Conservation (phyloP, 1,140 invertebrate species). For the Temnothorax longispinosus region DNA sequence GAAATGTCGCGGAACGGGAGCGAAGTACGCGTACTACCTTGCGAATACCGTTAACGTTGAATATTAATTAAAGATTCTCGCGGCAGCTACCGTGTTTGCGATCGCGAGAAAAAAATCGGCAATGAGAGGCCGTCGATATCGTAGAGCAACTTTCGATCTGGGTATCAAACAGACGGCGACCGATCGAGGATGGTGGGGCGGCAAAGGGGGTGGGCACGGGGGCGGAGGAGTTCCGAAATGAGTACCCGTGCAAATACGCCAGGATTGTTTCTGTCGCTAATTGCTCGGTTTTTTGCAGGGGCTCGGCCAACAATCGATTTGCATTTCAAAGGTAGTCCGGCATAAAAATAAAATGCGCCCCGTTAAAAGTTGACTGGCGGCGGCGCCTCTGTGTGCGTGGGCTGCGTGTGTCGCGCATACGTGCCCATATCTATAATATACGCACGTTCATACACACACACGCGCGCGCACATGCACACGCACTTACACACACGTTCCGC, state of each 20-base stretch:
- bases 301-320: slow-evolving; percentile 78
- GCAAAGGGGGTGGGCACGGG: slow-evolving; percentile 16
- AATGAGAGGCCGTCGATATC: slow-evolving; percentile 68
- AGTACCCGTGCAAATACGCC: slow-evolving; percentile 80
- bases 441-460: not conserved
- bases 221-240: slow-evolving; percentile 78
- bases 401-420: slow-evolving; percentile 56
- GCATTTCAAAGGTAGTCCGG: slow-evolving; percentile 80
- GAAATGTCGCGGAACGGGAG: not conserved
- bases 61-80: slow-evolving; percentile 73
- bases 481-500: not conserved
- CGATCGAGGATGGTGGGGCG: slow-evolving; percentile 16
- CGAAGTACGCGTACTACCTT: not conserved
- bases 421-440: slow-evolving; percentile 48
- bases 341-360: slow-evolving; percentile 79
- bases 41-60: slow-evolving; percentile 31
- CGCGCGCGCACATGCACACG: not conserved
- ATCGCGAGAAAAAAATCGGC: slow-evolving; percentile 71
- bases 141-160: slow-evolving; percentile 77
- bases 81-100: slow-evolving; percentile 53
- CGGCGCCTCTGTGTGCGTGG: slow-evolving; percentile 65
- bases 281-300: slow-evolving; percentile 79
- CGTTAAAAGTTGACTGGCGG: slow-evolving; percentile 77
- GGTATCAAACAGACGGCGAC: slow-evolving; percentile 66
- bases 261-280: slow-evolving; percentile 82